These are phyloP conservation scores for Tubiluchus corallicola DNA, from an alignment of 2,888 invertebrate species.

Conservation along the genomic window DNA sequence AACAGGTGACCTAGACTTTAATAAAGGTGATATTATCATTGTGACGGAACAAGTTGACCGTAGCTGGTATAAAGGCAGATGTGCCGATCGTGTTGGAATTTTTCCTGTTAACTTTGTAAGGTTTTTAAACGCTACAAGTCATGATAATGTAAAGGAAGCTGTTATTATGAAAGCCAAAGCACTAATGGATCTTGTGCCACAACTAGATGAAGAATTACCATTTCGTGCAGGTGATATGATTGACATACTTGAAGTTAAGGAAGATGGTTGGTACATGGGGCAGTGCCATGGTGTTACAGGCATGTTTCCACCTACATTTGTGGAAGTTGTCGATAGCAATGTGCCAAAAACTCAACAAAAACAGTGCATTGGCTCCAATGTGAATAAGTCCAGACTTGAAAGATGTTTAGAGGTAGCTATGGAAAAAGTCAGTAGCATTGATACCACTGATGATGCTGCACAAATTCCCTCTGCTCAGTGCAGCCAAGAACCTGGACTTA, in stretches of 20 bases:
- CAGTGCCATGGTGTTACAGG: not conserved
- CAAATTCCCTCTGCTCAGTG: no score
- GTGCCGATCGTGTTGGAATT: not conserved
- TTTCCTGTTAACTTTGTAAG: not conserved
- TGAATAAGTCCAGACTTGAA: not conserved
- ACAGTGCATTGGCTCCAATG: not conserved
- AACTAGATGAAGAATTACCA: not conserved
- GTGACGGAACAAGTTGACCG: not conserved
- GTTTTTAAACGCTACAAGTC: no score
- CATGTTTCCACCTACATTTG: constrained; percentile 1
- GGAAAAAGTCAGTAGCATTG: not conserved
- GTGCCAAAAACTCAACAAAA: no score
- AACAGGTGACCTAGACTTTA: not conserved
- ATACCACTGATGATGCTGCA: not conserved
- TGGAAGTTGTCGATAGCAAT: not conserved
- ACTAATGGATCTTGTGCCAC: not conserved
- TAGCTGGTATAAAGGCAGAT: not conserved
- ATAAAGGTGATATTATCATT: not conserved
- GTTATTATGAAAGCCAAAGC: not conserved
- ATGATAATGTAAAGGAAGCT: not conserved
- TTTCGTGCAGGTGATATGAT: not conserved
- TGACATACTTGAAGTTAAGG: not conserved
- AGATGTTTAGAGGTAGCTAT: not conserved
- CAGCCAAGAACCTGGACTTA: no score
- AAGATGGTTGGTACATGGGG: not conserved